Conservation (phyloP, 2,888 invertebrate species). For the Melipona beecheii region DNA sequence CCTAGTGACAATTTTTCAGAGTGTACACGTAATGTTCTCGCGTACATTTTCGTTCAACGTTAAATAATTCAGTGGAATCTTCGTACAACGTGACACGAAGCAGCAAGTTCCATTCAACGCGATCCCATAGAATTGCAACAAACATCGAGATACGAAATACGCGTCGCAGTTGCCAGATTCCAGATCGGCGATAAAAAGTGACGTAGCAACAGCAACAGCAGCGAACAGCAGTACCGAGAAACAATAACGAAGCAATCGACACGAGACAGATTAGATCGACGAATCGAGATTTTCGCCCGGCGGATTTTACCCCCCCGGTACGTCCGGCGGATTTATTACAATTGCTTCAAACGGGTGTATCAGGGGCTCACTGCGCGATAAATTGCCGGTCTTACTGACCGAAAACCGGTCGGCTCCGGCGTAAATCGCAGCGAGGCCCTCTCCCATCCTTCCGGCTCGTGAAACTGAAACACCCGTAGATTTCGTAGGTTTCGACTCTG, state of each 20-base stretch:
- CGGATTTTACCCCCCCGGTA: conserved; percentile 21
- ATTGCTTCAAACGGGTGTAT: conserved; percentile 59
- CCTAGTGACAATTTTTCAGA: too few species aligned
- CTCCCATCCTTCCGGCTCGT: conserved; percentile 14
- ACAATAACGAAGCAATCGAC: conserved; percentile 19
- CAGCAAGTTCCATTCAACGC: rapidly evolving
- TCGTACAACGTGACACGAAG: too few species aligned
- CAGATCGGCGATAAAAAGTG: neutral
- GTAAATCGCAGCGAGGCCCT: conserved; percentile 46
- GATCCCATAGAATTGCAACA: neutral
- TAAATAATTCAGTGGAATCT: too few species aligned
- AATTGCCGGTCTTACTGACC: conserved; percentile 56
- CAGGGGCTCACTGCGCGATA: conserved; percentile 44
- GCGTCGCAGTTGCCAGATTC: neutral
- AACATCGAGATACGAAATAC: neutral
- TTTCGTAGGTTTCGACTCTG: conserved; percentile 46
- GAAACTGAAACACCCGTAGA: conserved; percentile 57
- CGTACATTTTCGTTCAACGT: too few species aligned
- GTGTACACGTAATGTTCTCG: too few species aligned
- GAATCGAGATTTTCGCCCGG: conserved; percentile 26
- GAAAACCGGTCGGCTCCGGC: conserved; percentile 51
- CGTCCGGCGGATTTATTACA: conserved; percentile 48
- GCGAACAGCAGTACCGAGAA: neutral
- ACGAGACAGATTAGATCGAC: conserved; percentile 14
- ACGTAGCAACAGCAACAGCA: neutral